phyloP scores from a whole-genome alignment of 2,113 vertebrate genomes.

The Malurus melanocephalus region DNA sequence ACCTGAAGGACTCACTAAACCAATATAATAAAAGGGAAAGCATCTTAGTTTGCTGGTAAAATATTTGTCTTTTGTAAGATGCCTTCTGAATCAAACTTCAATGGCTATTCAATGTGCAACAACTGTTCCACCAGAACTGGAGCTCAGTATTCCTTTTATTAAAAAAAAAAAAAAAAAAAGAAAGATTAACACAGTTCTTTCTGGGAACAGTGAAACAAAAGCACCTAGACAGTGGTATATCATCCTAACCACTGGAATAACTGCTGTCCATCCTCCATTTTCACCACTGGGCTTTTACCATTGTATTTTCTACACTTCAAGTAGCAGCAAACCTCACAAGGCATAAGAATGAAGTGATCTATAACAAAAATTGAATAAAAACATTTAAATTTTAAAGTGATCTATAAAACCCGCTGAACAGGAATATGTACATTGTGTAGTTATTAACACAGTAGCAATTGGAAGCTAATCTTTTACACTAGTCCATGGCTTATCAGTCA shows the following conservation, averaged over 20 bases:
- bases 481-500: constrained; percentile 17
- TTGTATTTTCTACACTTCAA: background rate
- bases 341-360: background rate
- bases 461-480: constrained; percentile 10
- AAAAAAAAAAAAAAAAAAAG: background rate
- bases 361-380: constrained; percentile 3
- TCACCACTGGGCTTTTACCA: background rate
- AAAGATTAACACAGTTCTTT: background rate
- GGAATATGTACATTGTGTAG: background rate
- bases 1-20: background rate
- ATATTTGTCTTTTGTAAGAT: background rate
- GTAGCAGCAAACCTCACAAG: background rate
- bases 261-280: background rate
- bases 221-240: background rate
- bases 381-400: constrained; percentile 20
- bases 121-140: background rate
- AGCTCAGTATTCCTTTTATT: background rate
- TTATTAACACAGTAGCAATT: constrained; percentile 13
- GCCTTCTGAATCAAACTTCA: background rate
- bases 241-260: background rate
- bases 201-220: background rate
- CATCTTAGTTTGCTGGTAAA: background rate
- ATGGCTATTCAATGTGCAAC: background rate
- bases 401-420: constrained; percentile 39
- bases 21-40: background rate